Base-by-base conservation (phyloP, 2,888 invertebrate species). In the Eristalis tenax region DNA sequence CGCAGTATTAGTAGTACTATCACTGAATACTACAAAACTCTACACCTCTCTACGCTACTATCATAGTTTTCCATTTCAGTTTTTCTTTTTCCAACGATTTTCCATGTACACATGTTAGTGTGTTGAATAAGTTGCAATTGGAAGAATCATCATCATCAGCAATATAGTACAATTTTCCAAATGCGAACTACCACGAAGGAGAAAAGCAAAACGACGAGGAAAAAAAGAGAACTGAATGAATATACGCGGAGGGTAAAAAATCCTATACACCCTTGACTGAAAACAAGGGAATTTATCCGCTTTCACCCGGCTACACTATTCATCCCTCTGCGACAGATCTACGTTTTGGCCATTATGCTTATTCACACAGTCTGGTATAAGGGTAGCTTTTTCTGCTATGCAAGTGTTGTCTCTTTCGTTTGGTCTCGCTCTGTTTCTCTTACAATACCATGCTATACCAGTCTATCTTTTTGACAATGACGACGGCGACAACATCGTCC, bases 381-480 rank as follows among this genome's bases (percentile, higher is more conserved):
- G 70, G 78, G 77, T 64, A 63, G 63, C 50, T 70, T 78, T 75
- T 56, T 40, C 32, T 23, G 35, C 3, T 74, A 35, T 59, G 15
- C 13, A 23, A 1, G 43, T 59, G 35, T 59, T 32, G 64, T 65
- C 61, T 75, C 83, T 71, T 59, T 80, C 65, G 74, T 40, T 38
- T 5, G 18, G 32, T 85, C 81, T 81, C 71, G 61, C 63, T 85
- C 77, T 69, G 76, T 77, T 85, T 77, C 81, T 85, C 85, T 85
- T 77, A 15, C 74, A 59, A 64, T 56, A 40, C 40, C 22, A 59
- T 59, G 11, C 26, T 26, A 22, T 26, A 13, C 10, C 22, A n/a
- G 43, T 57, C 23, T 59, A 59, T 23, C 23, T 26, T 59, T 59
- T 59, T 59, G 59, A 59, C 59, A 18, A 50, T 50, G 50, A 50